Evolutionary conservation across 2,888 invertebrate genomes (phyloP).

Genomic region (Ametastegia equiseti): DNA sequence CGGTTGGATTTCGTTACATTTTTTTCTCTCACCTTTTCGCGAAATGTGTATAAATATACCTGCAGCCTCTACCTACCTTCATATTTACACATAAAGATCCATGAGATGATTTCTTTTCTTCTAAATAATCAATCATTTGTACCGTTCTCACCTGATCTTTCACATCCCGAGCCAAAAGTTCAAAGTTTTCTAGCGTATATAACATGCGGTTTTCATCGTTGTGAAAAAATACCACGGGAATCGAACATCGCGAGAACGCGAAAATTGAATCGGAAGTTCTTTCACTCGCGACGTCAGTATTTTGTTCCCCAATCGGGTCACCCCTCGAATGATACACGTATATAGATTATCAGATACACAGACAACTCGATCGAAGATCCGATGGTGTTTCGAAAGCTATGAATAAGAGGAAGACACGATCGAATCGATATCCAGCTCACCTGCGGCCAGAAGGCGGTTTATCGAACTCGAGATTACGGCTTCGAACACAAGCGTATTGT

Average conservation of each 20-base stretch:
- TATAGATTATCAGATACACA: background rate
- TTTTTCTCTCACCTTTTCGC: too few species aligned
- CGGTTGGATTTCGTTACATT: background rate
- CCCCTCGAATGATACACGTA: background rate
- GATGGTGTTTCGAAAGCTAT: background rate
- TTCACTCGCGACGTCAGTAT: background rate
- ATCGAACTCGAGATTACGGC: background rate
- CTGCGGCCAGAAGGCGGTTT: background rate
- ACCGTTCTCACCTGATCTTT: too few species aligned
- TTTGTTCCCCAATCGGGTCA: background rate
- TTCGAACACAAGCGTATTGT: background rate
- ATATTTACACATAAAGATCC: too few species aligned
- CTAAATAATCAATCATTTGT: too few species aligned
- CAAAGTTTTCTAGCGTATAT: too few species aligned
- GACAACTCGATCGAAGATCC: background rate
- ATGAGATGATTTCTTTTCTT: too few species aligned
- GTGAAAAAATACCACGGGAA: background rate
- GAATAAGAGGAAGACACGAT: background rate
- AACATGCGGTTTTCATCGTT: too few species aligned
- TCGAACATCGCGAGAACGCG: background rate
- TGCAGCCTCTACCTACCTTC: too few species aligned
- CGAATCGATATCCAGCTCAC: background rate
- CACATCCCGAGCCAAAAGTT: too few species aligned
- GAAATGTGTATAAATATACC: too few species aligned
- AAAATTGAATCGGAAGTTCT: background rate